Conservation (phyloP, 2,888 invertebrate genomes). For the Blastobasis lacticolella region DNA sequence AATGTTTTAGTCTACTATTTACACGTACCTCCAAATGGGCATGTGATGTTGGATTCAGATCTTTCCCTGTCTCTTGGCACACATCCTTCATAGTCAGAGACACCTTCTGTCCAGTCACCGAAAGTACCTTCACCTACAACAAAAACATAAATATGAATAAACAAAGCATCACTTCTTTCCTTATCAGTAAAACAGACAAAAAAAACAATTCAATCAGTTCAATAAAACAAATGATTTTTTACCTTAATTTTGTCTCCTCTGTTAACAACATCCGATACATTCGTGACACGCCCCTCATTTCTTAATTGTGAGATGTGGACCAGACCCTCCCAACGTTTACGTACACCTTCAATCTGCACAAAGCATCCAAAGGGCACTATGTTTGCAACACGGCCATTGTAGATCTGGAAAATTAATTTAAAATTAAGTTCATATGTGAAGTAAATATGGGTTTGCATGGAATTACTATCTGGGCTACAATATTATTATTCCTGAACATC, state of each 20-base stretch:
- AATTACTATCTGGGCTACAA: too few relatives aligned
- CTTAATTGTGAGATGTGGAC: constrained; percentile 97
- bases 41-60: constrained; percentile 90
- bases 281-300: constrained; percentile 93
- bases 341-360: constrained; percentile 93
- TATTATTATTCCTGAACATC: too few relatives aligned
- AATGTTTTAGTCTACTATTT: too few relatives aligned
- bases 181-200: not conserved
- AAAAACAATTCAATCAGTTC: not conserved
- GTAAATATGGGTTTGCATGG: not conserved
- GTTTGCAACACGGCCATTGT: constrained; percentile 94
- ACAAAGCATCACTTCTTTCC: not conserved
- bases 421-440: not conserved
- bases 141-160: not conserved
- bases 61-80: constrained; percentile 94
- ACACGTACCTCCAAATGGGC: constrained; percentile 74
- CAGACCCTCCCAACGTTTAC: constrained; percentile 93
- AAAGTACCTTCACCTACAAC: constrained; percentile 87
- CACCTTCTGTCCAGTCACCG: constrained; percentile 94
- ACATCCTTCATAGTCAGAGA: constrained; percentile 99
- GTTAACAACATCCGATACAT: constrained; percentile 94
- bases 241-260: constrained; percentile 92
- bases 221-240: constrained; percentile 3
- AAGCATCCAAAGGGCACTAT: constrained; percentile 99
- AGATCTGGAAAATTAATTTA: constrained; percentile 76